These are phyloP conservation scores for Patella pellucida DNA, from an alignment of 2,888 invertebrate species.

Conservation along the genomic window DNA sequence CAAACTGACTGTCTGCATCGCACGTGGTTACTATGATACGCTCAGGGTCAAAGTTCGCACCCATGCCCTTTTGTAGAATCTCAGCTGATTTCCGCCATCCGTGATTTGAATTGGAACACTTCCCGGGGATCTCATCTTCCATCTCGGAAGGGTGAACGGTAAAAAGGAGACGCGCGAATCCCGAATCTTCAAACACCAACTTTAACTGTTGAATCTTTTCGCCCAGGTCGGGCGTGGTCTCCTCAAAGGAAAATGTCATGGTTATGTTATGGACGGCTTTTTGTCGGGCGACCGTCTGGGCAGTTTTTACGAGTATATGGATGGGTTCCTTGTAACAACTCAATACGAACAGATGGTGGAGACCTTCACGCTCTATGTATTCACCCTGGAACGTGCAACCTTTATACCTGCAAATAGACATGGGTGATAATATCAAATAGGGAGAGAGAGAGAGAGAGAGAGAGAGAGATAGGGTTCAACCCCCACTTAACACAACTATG, in stretches of 20 bases:
- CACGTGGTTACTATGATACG: neutral
- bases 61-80: neutral
- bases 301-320: neutral
- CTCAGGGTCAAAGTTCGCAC: neutral
- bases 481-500: too few species aligned
- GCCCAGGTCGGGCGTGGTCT: neutral
- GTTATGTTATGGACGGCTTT: neutral
- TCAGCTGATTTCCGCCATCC: neutral
- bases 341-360: neutral
- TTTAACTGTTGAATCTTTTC: neutral
- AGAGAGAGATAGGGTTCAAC: too few species aligned
- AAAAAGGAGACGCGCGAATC: neutral
- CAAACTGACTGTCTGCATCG: constrained; percentile 1
- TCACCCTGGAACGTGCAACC: too few species aligned
- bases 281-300: neutral
- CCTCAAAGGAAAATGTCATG: neutral
- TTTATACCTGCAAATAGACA: too few species aligned
- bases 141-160: neutral
- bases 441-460: too few species aligned
- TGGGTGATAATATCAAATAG: too few species aligned
- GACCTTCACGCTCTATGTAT: neutral
- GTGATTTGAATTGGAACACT: neutral
- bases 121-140: neutral
- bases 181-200: neutral
- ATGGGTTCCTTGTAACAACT: constrained; percentile 1